Conservation (phyloP, 2,797 vertebrate genomes). For the Sarcoramphus papa region DNA sequence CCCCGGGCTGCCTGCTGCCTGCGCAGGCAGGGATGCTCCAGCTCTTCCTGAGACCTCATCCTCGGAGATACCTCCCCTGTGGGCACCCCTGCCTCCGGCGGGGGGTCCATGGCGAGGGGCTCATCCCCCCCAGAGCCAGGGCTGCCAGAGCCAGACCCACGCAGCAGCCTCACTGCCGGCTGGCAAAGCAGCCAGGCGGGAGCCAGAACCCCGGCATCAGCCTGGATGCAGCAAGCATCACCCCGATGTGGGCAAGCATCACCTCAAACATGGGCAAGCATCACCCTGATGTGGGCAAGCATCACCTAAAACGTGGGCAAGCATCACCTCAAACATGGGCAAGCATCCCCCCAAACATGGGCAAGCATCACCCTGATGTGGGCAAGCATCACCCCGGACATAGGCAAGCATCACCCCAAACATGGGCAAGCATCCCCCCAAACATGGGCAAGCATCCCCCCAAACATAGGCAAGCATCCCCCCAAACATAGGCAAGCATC, state of each 20-base stretch:
- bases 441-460: too few species aligned
- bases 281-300: neutral
- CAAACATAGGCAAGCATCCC: too few species aligned
- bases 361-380: neutral
- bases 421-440: too few species aligned
- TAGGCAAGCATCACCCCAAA: too few species aligned
- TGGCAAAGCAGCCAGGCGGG: neutral
- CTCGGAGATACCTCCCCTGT: neutral
- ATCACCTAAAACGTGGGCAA: neutral
- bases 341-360: neutral
- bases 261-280: too few species aligned
- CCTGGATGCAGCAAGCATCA: neutral
- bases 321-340: neutral
- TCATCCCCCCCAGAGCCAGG: neutral
- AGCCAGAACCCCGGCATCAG: neutral
- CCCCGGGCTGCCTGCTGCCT: neutral
- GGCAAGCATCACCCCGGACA: too few species aligned
- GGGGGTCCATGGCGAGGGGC: neutral
- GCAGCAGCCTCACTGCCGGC: neutral
- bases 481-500: neutral
- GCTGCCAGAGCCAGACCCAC: neutral
- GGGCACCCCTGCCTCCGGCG: neutral
- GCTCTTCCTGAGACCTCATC: neutral
- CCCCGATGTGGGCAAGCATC: too few species aligned
- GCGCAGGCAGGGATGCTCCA: neutral